These are phyloP conservation scores for Malacoctenus gilli DNA, from an alignment of 2,797 vertebrate species.

Conservation along the genomic window DNA sequence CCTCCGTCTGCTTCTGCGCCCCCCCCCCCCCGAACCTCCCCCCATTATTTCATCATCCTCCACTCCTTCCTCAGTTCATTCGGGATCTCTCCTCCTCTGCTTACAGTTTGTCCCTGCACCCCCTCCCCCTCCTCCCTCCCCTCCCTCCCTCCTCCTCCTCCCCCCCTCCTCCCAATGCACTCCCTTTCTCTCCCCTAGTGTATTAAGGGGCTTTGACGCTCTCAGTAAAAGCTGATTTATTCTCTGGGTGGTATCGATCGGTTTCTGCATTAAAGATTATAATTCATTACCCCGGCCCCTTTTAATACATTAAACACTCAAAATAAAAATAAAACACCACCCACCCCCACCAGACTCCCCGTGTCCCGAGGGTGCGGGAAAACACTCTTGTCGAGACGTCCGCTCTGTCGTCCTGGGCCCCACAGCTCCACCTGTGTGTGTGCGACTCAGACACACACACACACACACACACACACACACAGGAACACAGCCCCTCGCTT, in stretches of 20 bases:
- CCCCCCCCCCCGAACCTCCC: conserved; percentile 26
- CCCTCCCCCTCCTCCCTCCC: conserved; percentile 5
- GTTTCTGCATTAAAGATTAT: conserved; percentile 89
- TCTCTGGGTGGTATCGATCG: conserved; percentile 85
- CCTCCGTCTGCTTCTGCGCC: conserved; percentile 40
- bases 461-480: background rate
- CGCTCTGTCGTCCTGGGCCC: conserved; percentile 41
- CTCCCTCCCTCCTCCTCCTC: conserved; percentile 20
- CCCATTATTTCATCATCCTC: conserved; percentile 57
- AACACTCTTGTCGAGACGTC: conserved; percentile 69
- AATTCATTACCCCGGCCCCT: conserved; percentile 86
- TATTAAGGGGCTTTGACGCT: conserved; percentile 86
- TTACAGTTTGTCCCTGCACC: conserved; percentile 56
- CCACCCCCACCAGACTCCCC: conserved; percentile 52
- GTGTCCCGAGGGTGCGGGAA: conserved; percentile 61
- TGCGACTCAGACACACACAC: conserved; percentile 8
- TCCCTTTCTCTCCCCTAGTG: conserved; percentile 79
- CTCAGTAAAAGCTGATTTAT: conserved; percentile 91
- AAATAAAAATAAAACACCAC: conserved; percentile 86
- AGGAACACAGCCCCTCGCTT: background rate
- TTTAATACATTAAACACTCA: conserved; percentile 90
- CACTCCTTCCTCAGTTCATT: conserved; percentile 31
- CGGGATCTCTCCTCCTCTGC: conserved; percentile 45
- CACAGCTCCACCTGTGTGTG: conserved; percentile 39
- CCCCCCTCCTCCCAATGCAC: conserved; percentile 34